These are phyloP conservation scores for Drosophila grimshawi DNA, from an alignment of 1,140 invertebrate genomes.

Conservation along the genomic window DNA sequence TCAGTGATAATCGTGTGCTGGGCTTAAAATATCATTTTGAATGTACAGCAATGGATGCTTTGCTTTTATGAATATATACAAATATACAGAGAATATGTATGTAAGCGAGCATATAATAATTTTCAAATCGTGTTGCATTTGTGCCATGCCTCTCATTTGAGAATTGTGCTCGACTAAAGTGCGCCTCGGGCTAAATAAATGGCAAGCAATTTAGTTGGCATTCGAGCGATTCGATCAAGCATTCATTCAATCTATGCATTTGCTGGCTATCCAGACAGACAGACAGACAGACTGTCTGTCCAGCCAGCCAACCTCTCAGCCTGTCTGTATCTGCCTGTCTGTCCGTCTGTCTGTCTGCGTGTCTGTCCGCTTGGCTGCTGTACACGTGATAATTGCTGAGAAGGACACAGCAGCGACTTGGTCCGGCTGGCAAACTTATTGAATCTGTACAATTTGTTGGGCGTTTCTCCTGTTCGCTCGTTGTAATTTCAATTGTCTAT, in stretches of 20 bases:
- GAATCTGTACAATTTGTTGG: slow-evolving; percentile 80
- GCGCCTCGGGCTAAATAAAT: slow-evolving; percentile 32
- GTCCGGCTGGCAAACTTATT: slow-evolving; percentile 56
- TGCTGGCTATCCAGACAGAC: slow-evolving; percentile 4
- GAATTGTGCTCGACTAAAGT: background rate
- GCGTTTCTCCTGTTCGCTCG: slow-evolving; percentile 10
- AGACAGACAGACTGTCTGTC: background rate
- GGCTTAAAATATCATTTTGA: background rate
- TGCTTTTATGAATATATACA: background rate
- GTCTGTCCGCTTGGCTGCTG: slow-evolving; percentile 4
- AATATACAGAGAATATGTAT: background rate
- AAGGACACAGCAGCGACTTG: slow-evolving; percentile 25
- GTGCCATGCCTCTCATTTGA: slow-evolving; percentile 1
- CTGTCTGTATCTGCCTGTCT: background rate
- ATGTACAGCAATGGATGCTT: background rate
- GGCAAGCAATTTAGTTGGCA: slow-evolving; percentile 51
- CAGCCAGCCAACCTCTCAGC: background rate
- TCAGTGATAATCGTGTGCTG: background rate
- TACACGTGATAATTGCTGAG: slow-evolving; percentile 67
- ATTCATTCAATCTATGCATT: slow-evolving; percentile 39
- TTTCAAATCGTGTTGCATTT: slow-evolving; percentile 28
- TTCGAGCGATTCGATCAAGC: slow-evolving; percentile 49
- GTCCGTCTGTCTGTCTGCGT: background rate
- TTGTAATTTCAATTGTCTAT: slow-evolving; percentile 80
- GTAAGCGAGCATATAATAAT: slow-evolving; percentile 39